Conservation (phyloP, 35 echinoderm and acorn worm genomes). For the Ophioderma brevispina region DNA sequence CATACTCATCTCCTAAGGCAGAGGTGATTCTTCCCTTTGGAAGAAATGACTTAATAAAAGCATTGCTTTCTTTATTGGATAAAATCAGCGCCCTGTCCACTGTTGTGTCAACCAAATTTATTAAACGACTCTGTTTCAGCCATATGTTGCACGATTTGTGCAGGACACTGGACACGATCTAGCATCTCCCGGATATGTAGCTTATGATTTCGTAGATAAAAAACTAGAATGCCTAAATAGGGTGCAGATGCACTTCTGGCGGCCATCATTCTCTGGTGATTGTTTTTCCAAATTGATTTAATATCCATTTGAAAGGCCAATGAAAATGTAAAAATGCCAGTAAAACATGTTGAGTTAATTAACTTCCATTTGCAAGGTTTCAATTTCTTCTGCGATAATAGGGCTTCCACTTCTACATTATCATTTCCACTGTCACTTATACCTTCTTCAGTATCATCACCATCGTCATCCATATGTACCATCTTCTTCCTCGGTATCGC, state of each 20-base stretch:
- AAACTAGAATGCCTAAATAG: no score
- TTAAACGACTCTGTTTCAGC: background rate
- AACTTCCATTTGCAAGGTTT: no score
- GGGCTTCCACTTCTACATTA: no score
- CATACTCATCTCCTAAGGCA: background rate
- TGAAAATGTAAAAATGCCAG: background rate
- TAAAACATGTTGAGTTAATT: no score
- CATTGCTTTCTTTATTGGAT: background rate
- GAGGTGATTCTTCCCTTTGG: background rate
- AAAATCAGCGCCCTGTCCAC: background rate
- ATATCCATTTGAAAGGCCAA: slow-evolving; percentile 18
- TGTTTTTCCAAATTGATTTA: slow-evolving; percentile 15
- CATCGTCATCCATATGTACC: no score
- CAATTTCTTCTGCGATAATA: no score
- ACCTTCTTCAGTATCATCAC: no score
- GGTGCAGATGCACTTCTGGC: background rate
- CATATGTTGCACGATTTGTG: background rate
- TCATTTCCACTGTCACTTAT: no score
- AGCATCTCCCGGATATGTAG: background rate
- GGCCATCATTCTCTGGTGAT: slow-evolving; percentile 29
- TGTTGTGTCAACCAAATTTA: background rate
- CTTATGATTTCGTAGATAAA: background rate
- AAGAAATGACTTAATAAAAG: slow-evolving; percentile 1
- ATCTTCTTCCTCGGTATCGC: no score
- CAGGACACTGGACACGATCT: background rate